These are phyloP conservation scores for Ictidomys tridecemlineatus DNA, from an alignment of 2,113 vertebrate genomes.

Conservation along the genomic window DNA sequence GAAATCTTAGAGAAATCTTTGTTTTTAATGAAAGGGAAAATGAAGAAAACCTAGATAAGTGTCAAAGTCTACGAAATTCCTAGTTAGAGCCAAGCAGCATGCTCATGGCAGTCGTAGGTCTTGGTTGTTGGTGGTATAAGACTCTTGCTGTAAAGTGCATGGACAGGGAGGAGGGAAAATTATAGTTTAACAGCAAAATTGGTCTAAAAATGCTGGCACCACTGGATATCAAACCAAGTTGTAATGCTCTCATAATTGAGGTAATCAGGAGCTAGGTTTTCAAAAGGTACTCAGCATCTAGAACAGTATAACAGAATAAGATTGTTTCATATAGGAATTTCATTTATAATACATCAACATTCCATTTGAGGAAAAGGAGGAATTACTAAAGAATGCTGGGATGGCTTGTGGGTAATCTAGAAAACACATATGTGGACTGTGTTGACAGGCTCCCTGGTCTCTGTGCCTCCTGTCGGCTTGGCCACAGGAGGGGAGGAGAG, in stretches of 20 bases:
- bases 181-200: not conserved
- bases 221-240: not conserved
- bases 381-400: not conserved
- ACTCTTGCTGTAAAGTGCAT: not conserved
- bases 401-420: not conserved
- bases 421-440: fast-evolving
- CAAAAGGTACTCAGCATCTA: too few relatives aligned
- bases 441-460: fast-evolving
- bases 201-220: not conserved
- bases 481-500: not conserved
- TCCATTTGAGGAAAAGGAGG: not conserved
- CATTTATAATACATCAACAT: too few relatives aligned
- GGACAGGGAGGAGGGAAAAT: not conserved
- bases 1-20: not conserved
- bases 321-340: not conserved
- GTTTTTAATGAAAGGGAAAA: constrained; percentile 9
- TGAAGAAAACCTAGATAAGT: not conserved
- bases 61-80: not conserved
- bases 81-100: not conserved
- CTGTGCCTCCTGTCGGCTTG: not conserved
- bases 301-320: not conserved
- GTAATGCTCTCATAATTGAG: not conserved
- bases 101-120: not conserved
- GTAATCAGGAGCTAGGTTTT: not conserved
- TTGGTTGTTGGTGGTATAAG: not conserved